Base-by-base conservation (phyloP, 2,888 invertebrate genomes). In the Criorhina ranunculi region DNA sequence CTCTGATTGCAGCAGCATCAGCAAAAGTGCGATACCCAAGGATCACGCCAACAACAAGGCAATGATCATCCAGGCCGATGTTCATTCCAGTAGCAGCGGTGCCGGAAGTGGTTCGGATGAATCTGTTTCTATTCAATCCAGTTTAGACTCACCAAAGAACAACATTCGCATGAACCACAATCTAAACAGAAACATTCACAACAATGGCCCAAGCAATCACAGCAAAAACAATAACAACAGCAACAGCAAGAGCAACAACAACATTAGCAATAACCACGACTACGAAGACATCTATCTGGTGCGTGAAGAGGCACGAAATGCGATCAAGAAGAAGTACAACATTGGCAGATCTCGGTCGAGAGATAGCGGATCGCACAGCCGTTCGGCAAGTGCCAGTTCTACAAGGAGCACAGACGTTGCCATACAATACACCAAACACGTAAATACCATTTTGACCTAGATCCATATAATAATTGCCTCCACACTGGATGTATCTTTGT, bases 281-380 rank as follows among this genome's bases (percentile, higher is more conserved):
- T 96, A 96, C 90, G 96, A 96, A 91, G 96, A 96, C 88, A 96
- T 96, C 81, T 96, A 96, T 89, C 90, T 95, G 90, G 94, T 96
- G 62, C 93, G 94, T 66, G 95, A 95, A 57, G 95, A 94, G 86
- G 91, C 92, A 8, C 90, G 89, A 79, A 86, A 87, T 60, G 83
- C 60, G 87, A 89, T 49, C 44, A 90, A 90, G 49, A 88, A 89
- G 42, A 90, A 89, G 80, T 90, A 89, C 76, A 89, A 88, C 76
- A 89, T 89, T 59, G 91, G 90, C 81, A 93, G 94, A 89, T 94
- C 94, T 87, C 93, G 93, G 78, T 94, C 94, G 67, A 92, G 94
- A 3, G 95, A 95, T 91, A 95, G 95, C 64, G 95, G 96, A 77
- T 95, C 95, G 83, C 96, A 96, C 92, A 95, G 95, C 88, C 93